A percentile compares a stretch with the other conserved stretches of the same genome.
Evolutionary conservation across 2,797 vertebrate species (phyloP).

Genomic region (Chelmon rostratus): DNA sequence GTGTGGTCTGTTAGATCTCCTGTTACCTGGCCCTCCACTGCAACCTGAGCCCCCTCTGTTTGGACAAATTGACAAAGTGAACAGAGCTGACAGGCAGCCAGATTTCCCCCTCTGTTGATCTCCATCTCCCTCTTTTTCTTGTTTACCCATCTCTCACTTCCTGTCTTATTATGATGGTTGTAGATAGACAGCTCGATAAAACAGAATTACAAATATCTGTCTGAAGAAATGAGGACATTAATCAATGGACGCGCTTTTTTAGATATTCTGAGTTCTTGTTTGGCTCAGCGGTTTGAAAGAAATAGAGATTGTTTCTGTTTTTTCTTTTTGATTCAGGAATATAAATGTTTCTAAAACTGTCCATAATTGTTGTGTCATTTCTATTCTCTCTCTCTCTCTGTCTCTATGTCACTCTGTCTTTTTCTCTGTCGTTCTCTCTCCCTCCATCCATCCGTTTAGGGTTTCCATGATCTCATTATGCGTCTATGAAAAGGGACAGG

Average conservation of each 20-base stretch:
- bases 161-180: neutral
- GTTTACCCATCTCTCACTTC: conserved; percentile 28
- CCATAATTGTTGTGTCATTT: neutral
- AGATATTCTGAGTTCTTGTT: neutral
- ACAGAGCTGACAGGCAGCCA: conserved; percentile 89
- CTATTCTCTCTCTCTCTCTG: neutral
- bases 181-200: too few relatives aligned
- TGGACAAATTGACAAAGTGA: conserved; percentile 89
- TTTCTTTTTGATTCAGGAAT: neutral
- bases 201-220: accelerated
- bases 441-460: conserved; percentile 85
- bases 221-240: neutral
- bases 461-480: conserved; percentile 94
- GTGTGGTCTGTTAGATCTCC: conserved; percentile 82
- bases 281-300: neutral
- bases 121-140: conserved; percentile 30
- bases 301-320: neutral
- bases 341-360: conserved; percentile 15
- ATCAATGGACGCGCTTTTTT: neutral
- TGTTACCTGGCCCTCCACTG: conserved; percentile 81
- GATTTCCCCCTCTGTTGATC: conserved; percentile 84
- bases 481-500: conserved; percentile 90
- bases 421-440: conserved; percentile 21
- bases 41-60: conserved; percentile 86
- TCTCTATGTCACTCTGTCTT: neutral